These are phyloP conservation scores for Pemphigus obesinymphae DNA, from an alignment of 1,140 invertebrate species.

Conservation along the genomic window DNA sequence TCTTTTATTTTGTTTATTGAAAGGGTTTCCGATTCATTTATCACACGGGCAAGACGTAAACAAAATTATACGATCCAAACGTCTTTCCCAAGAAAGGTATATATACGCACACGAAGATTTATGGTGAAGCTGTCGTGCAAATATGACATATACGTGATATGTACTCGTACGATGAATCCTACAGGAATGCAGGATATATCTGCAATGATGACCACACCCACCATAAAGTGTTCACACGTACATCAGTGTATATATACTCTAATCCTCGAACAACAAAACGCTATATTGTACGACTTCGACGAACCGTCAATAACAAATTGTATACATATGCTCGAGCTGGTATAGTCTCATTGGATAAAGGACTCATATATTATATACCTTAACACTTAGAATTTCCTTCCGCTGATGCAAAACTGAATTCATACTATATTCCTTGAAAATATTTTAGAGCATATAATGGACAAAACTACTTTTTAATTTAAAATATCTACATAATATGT, in stretches of 20 bases:
- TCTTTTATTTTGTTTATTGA: slow-evolving; percentile 12
- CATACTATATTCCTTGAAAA: background rate
- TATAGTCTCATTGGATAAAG: no score
- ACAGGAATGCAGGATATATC: background rate
- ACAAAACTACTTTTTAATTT: no score
- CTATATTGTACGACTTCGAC: background rate
- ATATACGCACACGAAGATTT: background rate
- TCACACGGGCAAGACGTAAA: background rate
- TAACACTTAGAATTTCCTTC: background rate
- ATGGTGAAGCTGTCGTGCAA: slow-evolving; percentile 3
- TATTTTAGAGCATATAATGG: background rate
- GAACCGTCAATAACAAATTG: background rate
- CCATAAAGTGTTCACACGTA: background rate
- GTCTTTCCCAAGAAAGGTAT: background rate
- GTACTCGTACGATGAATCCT: slow-evolving; percentile 10
- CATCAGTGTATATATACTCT: background rate
- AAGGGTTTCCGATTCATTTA: slow-evolving; percentile 36
- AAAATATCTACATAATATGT: no score
- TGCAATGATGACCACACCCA: background rate
- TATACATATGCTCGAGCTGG: background rate
- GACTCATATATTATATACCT: no score
- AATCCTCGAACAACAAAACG: background rate
- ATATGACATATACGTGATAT: slow-evolving; percentile 20
- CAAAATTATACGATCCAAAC: background rate
- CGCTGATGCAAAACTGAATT: background rate